These are phyloP conservation scores for Zoanthus solanderi DNA, from an alignment of 92 coral and sea anemone genomes.

Conservation along the genomic window DNA sequence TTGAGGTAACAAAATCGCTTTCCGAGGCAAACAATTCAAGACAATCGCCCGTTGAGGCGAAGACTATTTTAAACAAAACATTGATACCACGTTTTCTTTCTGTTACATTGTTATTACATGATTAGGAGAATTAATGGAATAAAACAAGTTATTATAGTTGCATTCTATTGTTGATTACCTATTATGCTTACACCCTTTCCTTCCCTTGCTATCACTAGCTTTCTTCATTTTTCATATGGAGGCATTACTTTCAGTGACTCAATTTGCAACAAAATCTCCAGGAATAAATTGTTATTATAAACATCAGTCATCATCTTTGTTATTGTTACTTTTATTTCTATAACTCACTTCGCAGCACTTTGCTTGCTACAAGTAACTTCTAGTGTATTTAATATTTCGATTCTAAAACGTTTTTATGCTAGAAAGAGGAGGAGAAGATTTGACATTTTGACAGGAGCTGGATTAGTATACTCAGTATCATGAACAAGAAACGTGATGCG, in stretches of 20 bases:
- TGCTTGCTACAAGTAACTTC: too few relatives aligned
- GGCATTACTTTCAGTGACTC: constrained; percentile 16
- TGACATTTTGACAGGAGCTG: constrained; percentile 14
- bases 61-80: too few relatives aligned
- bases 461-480: neutral
- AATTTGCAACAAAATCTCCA: constrained; percentile 26
- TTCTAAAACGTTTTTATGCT: neutral
- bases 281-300: constrained; percentile 9
- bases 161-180: constrained; percentile 41
- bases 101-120: constrained; percentile 16
- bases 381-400: too few relatives aligned
- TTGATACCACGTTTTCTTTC: too few relatives aligned
- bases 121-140: constrained; percentile 38
- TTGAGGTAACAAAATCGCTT: too few relatives aligned
- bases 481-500: neutral
- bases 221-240: constrained; percentile 15
- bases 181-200: constrained; percentile 28
- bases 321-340: too few relatives aligned
- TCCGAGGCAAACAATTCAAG: too few relatives aligned
- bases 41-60: too few relatives aligned
- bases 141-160: constrained; percentile 41
- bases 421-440: constrained; percentile 2
- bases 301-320: neutral
- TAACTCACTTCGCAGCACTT: too few relatives aligned
- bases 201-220: constrained; percentile 46